phyloP scores from a whole-genome alignment of 2,113 vertebrate species.

The Lonchura striata region DNA sequence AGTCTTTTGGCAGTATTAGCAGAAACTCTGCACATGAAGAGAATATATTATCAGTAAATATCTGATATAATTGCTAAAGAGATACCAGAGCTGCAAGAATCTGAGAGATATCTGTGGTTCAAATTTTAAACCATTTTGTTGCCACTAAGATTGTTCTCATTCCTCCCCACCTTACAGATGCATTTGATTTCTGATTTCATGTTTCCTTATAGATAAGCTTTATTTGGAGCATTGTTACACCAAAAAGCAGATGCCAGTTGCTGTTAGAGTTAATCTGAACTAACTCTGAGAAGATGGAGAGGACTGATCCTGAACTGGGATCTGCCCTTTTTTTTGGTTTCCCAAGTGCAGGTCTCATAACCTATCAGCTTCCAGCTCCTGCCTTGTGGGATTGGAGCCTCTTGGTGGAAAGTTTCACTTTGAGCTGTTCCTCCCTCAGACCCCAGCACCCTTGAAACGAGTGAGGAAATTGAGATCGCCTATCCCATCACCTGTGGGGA shows the following conservation, averaged over 20 bases:
- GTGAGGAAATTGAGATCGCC: constrained; percentile 86
- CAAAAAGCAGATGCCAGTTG: neutral
- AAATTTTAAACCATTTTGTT: neutral
- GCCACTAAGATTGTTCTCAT: neutral
- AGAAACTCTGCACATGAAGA: neutral
- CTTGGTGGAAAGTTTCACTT: neutral
- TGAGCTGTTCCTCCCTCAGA: constrained; percentile 67
- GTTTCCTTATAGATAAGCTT: neutral
- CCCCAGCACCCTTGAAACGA: constrained; percentile 76
- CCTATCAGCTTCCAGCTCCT: neutral
- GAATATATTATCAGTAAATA: neutral
- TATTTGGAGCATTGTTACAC: neutral
- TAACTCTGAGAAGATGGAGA: neutral
- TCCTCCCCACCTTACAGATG: neutral
- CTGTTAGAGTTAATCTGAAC: neutral
- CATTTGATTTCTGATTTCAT: neutral
- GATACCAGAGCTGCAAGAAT: neutral
- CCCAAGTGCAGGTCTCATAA: neutral
- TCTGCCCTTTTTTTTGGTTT: neutral
- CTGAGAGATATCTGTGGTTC: neutral
- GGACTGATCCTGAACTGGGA: neutral
- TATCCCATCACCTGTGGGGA: constrained; percentile 95
- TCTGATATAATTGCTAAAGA: neutral
- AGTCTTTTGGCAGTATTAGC: neutral
- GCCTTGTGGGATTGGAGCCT: neutral